Percentiles rank a stretch among this genome's conserved stretches.
phyloP scores from a whole-genome alignment of 1,140 invertebrate genomes.

The Dinothrombium tinctorium region DNA sequence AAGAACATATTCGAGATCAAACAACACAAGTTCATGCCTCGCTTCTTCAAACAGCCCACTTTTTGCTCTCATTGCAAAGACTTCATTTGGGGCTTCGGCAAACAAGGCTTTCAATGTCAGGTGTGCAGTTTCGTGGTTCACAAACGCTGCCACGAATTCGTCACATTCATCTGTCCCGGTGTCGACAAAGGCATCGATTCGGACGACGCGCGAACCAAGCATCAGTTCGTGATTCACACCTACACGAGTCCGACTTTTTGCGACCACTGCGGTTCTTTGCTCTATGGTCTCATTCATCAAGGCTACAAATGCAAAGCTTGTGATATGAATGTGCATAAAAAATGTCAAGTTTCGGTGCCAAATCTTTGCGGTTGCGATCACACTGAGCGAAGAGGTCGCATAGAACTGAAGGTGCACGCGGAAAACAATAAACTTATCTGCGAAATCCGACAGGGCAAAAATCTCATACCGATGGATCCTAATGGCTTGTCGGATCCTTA shows the following conservation, averaged over 20 bases:
- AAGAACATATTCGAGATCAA: slow-evolving; percentile 96
- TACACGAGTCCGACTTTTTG: slow-evolving; percentile 97
- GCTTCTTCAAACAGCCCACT: slow-evolving; percentile 99
- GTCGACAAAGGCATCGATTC: slow-evolving; percentile 34
- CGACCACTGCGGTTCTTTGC: slow-evolving; percentile 94
- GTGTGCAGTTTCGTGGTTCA: slow-evolving; percentile 65
- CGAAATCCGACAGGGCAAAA: slow-evolving; percentile 75
- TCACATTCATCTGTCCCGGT: slow-evolving; percentile 92
- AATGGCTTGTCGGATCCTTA: slow-evolving; percentile 70
- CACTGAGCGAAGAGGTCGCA: slow-evolving; percentile 85
- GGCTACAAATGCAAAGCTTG: slow-evolving; percentile 33
- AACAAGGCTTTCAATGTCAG: slow-evolving; percentile 83
- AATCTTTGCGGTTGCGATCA: slow-evolving; percentile 97
- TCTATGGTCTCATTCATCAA: slow-evolving; percentile 72
- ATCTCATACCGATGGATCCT: slow-evolving; percentile 98
- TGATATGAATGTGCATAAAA: slow-evolving; percentile 99
- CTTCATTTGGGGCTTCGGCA: slow-evolving; percentile 16
- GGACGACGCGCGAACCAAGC: slow-evolving; percentile 20
- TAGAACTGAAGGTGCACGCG: slow-evolving; percentile 20
- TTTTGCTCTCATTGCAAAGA: slow-evolving; percentile 80
- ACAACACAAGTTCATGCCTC: slow-evolving; percentile 93
- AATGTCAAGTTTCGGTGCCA: slow-evolving; percentile 90
- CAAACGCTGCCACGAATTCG: slow-evolving; percentile 97
- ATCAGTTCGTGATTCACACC: slow-evolving; percentile 81
- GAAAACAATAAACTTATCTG: slow-evolving; percentile 29